phyloP scores from a whole-genome alignment of 1,140 invertebrate genomes.

The Halyomorpha halys region DNA sequence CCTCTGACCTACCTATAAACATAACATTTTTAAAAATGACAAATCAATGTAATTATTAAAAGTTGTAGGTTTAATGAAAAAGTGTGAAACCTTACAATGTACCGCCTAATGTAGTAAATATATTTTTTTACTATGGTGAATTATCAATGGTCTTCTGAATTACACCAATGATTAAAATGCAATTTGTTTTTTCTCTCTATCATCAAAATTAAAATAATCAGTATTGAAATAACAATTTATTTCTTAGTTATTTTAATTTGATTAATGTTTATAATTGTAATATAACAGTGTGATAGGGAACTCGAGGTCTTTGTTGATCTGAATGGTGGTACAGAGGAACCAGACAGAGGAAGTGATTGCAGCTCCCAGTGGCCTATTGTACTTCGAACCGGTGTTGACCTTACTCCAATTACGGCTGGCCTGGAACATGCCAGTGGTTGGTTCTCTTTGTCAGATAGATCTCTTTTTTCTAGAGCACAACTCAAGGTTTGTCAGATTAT shows the following conservation, averaged over 20 bases:
- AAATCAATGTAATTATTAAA: too few relatives aligned
- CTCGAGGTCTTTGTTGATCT: not conserved
- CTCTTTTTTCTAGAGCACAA: constrained; percentile 3
- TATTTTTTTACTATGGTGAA: too few relatives aligned
- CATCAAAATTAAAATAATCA: not conserved
- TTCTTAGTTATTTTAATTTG: not conserved
- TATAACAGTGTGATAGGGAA: constrained; percentile 1
- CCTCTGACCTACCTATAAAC: too few relatives aligned
- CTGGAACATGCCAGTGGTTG: constrained; percentile 8
- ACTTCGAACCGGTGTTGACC: constrained; percentile 6
- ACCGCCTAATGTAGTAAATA: too few relatives aligned
- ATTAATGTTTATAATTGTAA: not conserved
- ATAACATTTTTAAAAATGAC: too few relatives aligned
- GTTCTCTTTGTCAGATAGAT: constrained; percentile 8
- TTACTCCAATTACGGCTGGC: constrained; percentile 10
- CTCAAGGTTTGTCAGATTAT: constrained; percentile 2
- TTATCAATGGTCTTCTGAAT: too few relatives aligned
- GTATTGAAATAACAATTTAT: not conserved
- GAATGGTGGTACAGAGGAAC: not conserved
- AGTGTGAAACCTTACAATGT: too few relatives aligned
- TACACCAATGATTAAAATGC: too few relatives aligned
- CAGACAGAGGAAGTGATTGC: not conserved
- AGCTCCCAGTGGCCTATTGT: constrained; percentile 1
- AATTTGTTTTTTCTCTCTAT: too few relatives aligned
- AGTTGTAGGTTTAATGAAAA: too few relatives aligned